Conservation (phyloP, 2,797 vertebrate genomes). For the Diceros bicornis region DNA sequence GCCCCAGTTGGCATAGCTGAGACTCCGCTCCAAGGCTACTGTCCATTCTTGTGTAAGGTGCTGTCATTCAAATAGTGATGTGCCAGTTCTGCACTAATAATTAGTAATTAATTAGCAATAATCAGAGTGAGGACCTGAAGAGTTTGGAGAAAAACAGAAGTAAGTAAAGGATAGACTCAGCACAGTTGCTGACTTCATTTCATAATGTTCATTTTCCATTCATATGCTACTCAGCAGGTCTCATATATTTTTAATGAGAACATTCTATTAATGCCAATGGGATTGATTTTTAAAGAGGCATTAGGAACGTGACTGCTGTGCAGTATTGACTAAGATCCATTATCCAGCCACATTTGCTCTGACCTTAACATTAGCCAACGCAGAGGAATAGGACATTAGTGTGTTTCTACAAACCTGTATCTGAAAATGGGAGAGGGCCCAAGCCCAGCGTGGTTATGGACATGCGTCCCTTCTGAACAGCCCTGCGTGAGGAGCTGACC, state of each 20-base stretch:
- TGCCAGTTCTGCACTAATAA: too few relatives aligned
- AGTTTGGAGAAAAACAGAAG: background rate
- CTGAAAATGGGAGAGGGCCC: background rate
- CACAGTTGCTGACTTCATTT: background rate
- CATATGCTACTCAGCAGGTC: background rate
- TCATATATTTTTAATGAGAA: conserved; percentile 77
- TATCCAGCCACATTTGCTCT: background rate
- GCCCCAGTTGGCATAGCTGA: background rate
- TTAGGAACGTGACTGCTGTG: background rate
- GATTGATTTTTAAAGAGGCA: conserved; percentile 67
- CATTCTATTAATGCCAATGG: conserved; percentile 54
- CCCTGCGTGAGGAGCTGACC: background rate
- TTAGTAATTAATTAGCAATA: background rate
- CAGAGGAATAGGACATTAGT: background rate
- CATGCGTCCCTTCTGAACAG: accelerated
- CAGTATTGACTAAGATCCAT: conserved; percentile 34
- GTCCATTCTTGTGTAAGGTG: background rate
- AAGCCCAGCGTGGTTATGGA: too few relatives aligned
- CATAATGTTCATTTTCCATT: background rate
- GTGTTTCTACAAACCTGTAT: background rate
- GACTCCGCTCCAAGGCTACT: too few relatives aligned
- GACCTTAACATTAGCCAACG: background rate
- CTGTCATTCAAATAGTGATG: background rate
- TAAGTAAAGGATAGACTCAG: background rate
- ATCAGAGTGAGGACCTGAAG: background rate